phyloP scores from a whole-genome alignment of 2,888 invertebrate genomes.

The Smittia aterrima region DNA sequence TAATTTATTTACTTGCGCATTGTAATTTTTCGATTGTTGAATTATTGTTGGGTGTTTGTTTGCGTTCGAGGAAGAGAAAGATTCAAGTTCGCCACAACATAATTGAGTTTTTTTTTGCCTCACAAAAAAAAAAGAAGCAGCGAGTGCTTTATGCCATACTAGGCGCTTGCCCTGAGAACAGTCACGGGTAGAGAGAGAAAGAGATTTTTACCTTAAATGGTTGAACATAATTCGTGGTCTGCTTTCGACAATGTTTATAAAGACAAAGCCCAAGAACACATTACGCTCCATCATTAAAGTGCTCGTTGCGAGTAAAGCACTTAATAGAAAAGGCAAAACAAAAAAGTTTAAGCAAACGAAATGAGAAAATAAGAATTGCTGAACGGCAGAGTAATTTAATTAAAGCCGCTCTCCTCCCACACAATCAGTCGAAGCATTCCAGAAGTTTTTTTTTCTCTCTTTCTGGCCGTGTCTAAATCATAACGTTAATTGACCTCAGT shows the following conservation, averaged over 20 bases:
- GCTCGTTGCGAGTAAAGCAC: not conserved
- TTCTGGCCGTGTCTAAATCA: conserved; percentile 3
- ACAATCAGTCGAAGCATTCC: conserved; percentile 4
- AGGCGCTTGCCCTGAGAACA: conserved; percentile 13
- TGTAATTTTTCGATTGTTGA: conserved; percentile 26
- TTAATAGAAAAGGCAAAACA: conserved; percentile 21
- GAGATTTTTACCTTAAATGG: conserved; percentile 24
- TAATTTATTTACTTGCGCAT: conserved; percentile 27
- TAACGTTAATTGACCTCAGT: not conserved
- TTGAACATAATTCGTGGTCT: conserved; percentile 32
- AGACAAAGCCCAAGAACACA: conserved; percentile 1
- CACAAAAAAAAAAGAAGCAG: not conserved
- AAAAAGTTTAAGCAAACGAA: not conserved
- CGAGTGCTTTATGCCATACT: not conserved
- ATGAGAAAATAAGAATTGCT: conserved; percentile 14
- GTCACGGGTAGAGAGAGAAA: not conserved
- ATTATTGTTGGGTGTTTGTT: conserved; percentile 29
- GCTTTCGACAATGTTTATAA: conserved; percentile 21
- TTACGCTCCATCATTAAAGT: conserved; percentile 9
- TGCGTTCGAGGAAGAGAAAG: not conserved
- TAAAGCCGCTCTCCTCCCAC: conserved; percentile 32
- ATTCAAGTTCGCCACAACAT: conserved; percentile 21
- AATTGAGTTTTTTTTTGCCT: conserved; percentile 16
- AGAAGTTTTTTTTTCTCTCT: not conserved
- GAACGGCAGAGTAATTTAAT: conserved; percentile 30